phyloP scores from a whole-genome alignment of 92 coral and sea anemone species.

The Zoanthus sansibaricus region DNA sequence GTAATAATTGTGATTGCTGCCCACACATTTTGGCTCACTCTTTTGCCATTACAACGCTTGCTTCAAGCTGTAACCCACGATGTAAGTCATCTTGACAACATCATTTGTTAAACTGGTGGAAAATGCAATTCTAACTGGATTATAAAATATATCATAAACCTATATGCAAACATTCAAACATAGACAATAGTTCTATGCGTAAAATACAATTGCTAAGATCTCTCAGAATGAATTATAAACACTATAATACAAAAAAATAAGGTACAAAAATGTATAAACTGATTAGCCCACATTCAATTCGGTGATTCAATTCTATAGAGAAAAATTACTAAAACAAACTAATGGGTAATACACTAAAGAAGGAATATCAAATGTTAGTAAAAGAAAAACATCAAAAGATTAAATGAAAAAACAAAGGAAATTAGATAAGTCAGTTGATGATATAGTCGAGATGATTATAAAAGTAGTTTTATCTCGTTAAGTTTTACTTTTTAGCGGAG shows the following conservation, averaged over 20 bases:
- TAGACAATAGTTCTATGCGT: background rate
- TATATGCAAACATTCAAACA: background rate
- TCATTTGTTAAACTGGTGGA: background rate
- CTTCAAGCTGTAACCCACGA: too few relatives aligned
- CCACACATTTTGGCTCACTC: too few relatives aligned
- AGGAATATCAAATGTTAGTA: too few relatives aligned
- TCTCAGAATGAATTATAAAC: background rate
- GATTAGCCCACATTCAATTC: background rate
- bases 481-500: too few relatives aligned
- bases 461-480: too few relatives aligned
- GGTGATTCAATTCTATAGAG: background rate
- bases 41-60: too few relatives aligned
- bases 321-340: background rate
- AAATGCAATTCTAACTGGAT: background rate
- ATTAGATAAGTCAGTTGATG: too few relatives aligned
- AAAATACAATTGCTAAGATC: background rate
- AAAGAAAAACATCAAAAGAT: too few relatives aligned
- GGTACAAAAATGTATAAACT: background rate
- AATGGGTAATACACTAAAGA: background rate
- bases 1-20: too few relatives aligned
- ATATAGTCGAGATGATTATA: too few relatives aligned
- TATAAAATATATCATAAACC: background rate
- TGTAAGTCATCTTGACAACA: background rate
- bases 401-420: too few relatives aligned
- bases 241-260: background rate